These are phyloP conservation scores for Spodoptera exigua DNA, from an alignment of 2,888 invertebrate species.

Conservation along the genomic window DNA sequence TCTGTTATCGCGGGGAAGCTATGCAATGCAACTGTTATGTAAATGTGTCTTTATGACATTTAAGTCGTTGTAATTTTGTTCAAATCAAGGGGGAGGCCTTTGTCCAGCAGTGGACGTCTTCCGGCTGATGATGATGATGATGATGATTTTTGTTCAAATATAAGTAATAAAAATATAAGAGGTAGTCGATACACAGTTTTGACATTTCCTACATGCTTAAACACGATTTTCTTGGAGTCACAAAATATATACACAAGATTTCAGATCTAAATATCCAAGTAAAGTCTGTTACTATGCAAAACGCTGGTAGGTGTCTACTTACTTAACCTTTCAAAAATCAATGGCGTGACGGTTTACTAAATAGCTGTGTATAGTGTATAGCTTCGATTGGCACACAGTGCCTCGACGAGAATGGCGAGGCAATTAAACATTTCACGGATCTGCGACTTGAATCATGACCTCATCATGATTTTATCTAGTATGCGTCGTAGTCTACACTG, in stretches of 20 bases:
- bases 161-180: too few relatives aligned
- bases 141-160: too few relatives aligned
- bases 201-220: too few relatives aligned
- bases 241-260: background rate
- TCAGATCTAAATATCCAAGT: conserved; percentile 3
- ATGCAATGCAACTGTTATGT: background rate
- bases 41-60: conserved; percentile 1
- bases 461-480: conserved; percentile 40
- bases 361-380: conserved; percentile 33
- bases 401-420: conserved; percentile 35
- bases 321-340: conserved; percentile 27
- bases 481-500: conserved; percentile 24
- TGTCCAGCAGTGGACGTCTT: too few relatives aligned
- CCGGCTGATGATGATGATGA: too few relatives aligned
- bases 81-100: too few relatives aligned
- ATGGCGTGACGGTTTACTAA: conserved; percentile 37
- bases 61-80: too few relatives aligned
- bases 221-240: too few relatives aligned
- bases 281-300: conserved; percentile 1
- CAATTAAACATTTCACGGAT: conserved; percentile 56
- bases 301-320: conserved; percentile 5
- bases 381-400: conserved; percentile 34
- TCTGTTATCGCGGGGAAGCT: conserved; percentile 12
- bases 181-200: too few relatives aligned
- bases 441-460: conserved; percentile 40